These are phyloP conservation scores for Octodon degus DNA, from an alignment of 2,113 vertebrate species.

Conservation along the genomic window DNA sequence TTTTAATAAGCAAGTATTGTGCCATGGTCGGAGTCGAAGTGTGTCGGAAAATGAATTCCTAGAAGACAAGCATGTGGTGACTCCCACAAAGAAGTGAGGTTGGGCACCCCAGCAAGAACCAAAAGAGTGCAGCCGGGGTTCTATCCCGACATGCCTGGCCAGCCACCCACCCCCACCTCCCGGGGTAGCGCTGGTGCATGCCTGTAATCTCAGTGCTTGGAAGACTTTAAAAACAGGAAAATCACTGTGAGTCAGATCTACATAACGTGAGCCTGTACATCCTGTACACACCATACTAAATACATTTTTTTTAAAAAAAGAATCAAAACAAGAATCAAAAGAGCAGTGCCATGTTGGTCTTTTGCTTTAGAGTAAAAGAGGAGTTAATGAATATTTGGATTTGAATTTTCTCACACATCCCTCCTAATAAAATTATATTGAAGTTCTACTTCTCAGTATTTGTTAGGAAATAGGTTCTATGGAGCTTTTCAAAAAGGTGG, in stretches of 20 bases:
- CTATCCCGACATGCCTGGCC: too few relatives aligned
- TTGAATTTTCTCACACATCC: rapidly evolving
- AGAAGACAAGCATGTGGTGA: neutral
- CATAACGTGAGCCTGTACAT: too few relatives aligned
- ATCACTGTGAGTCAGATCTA: too few relatives aligned
- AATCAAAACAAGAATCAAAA: neutral
- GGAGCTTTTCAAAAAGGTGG: neutral
- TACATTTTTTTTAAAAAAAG: too few relatives aligned
- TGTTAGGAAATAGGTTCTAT: neutral
- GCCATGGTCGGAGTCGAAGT: neutral
- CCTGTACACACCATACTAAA: too few relatives aligned
- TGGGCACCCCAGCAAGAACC: too few relatives aligned
- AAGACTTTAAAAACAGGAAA: too few relatives aligned
- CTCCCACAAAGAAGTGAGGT: neutral
- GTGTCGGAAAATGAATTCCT: neutral
- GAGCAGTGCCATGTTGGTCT: rapidly evolving
- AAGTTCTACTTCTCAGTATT: neutral
- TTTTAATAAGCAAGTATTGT: slow-evolving; percentile 11
- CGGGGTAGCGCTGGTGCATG: too few relatives aligned
- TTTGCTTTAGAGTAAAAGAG: neutral
- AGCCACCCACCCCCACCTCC: too few relatives aligned
- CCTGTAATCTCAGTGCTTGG: too few relatives aligned
- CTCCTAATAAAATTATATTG: neutral
- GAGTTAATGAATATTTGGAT: neutral
- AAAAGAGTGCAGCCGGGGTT: too few relatives aligned